Base-by-base conservation (phyloP, 2,888 invertebrate species). In the Melanchra persicariae region DNA sequence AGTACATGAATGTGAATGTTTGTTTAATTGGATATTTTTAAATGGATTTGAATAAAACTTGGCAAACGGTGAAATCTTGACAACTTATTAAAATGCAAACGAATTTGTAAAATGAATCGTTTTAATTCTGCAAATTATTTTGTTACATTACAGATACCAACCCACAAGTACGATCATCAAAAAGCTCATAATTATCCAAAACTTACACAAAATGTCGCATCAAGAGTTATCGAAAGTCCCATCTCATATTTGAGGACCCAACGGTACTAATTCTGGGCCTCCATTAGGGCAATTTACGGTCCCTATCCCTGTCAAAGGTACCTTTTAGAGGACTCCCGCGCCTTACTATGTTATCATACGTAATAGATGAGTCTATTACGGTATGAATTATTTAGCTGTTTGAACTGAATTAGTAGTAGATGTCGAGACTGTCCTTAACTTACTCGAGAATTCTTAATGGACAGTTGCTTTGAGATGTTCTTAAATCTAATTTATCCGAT, bases 251-350 rank as follows among this genome's bases (percentile, higher is more conserved):
- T 30, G 52, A 52, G 52, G 60, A 26, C 17, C 58, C 70, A 63
- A 30, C 52, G 70, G 70, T 49, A 37, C 71, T 83, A 85, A 83
- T 85, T 66, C 69, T 17, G 69, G 55, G 40, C 54, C 59, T 67
- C 74, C 66, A 84, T 84, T 83, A 83, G 51, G 26, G 60, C 62
- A 83, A 85, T 81, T 85, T 85, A 85, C 61, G 81, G 60, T 61
- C 22, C 54, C 64, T 63, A 43, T 70, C 70, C 69, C 59, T 65
- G 64, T 70, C 72, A 62, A 76, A 73, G 69, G 69, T 49, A 64
- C 66, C 68, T 57, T 55, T 52, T 37, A 51, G 49, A 62, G 57
- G 65, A 7, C 47, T 22, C 8, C 10, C 30, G 43, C 22, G 45
- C 57, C 70, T 64, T 47, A 59, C 40, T 74, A 62, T 52, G 49